Base-by-base conservation (phyloP, 2,113 vertebrate species). In the Trematomus loennbergii region DNA sequence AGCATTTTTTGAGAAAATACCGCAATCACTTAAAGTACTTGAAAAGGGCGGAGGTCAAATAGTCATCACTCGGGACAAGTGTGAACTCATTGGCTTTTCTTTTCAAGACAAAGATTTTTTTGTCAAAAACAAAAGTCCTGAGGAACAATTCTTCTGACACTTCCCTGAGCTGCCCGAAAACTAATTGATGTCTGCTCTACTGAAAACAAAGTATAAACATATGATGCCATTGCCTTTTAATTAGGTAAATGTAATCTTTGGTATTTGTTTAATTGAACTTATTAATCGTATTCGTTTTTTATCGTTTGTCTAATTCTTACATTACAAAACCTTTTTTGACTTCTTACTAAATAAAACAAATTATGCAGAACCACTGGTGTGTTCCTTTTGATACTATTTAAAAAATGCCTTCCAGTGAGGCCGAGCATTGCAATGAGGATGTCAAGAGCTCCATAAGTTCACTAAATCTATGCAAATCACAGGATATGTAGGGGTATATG, bases 31-130 rank as follows among this genome's bases (percentile, higher is more conserved):
- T 64, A 12, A 78, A 83, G 12, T 12, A 60, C 55, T 59, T 66
- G 80, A 79, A 67, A 83, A 75, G 68, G 58, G 17, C 72, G 73
- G 61, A 79, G 62, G 84, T 11, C 75, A 78, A 82, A 84, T n/a
- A n/a, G 50, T 61, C 63, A 60, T 74, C 46, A 57, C 57, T 82
- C 25, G 74, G 22, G 70, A 58, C 66, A 64, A 75, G 40, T 9
- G 45, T 69, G 71, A 74, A 82, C 71, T 80, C 65, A 52, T 8
- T 64, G 83, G 29, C 67, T 74, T 48, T 12, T 75, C 1, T 13
- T 43, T 46, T 22, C 4, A 9, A 59, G 20, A 84, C 64, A 78
- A 67, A 52, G 29, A 15, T 69, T 12, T 50, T 20, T 48, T 55
- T 52, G 79, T 87, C 52, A 55, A 25, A 65, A 57, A 73, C 40